These are phyloP conservation scores for Meandrusa payeni DNA, from an alignment of 2,888 invertebrate species.

Conservation along the genomic window DNA sequence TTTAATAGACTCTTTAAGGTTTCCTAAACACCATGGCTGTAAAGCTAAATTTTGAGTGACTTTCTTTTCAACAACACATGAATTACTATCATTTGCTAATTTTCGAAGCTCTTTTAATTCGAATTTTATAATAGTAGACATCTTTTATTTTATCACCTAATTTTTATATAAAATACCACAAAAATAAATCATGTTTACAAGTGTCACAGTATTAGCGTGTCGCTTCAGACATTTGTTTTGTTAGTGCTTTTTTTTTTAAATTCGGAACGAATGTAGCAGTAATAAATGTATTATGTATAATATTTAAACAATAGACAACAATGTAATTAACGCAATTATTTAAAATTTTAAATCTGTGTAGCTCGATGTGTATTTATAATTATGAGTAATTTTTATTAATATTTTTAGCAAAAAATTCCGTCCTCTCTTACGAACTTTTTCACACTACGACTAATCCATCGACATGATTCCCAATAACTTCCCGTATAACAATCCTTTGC, in stretches of 20 bases:
- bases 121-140: slow-evolving; percentile 76
- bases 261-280: no score
- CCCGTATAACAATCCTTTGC: no score
- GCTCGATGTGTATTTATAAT: no score
- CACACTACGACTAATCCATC: no score
- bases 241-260: neutral
- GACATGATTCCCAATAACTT: no score
- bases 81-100: slow-evolving; percentile 77
- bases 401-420: no score
- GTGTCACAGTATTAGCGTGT: neutral
- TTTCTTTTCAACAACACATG: slow-evolving; percentile 79
- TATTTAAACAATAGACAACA: no score
- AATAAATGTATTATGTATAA: no score
- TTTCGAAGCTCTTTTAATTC: slow-evolving; percentile 75
- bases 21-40: slow-evolving; percentile 83
- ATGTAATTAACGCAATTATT: no score
- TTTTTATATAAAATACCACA: slow-evolving; percentile 11
- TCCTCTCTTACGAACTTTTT: no score
- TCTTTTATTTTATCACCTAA: slow-evolving; percentile 43
- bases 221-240: slow-evolving; percentile 12
- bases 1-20: slow-evolving; percentile 80
- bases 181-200: slow-evolving; percentile 17
- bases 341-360: no score
- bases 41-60: slow-evolving; percentile 80
- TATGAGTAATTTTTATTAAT: no score